These are phyloP conservation scores for Antheraea assamensis DNA, from an alignment of 2,888 invertebrate species.

Conservation along the genomic window DNA sequence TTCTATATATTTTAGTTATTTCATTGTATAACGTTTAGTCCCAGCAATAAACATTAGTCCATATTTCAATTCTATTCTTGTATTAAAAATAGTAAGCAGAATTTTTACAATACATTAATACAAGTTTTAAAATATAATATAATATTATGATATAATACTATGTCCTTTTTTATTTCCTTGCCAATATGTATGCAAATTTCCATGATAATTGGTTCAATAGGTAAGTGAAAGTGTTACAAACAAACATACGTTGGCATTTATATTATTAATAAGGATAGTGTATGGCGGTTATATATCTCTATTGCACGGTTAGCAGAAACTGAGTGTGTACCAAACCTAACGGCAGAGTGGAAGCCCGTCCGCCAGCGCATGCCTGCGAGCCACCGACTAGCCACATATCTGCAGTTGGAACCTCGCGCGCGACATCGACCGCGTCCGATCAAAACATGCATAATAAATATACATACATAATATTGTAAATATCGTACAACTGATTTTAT, in stretches of 20 bases:
- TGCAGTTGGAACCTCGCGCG: slow-evolving; percentile 41
- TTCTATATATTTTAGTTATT: too few relatives aligned
- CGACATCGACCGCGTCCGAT: slow-evolving; percentile 29
- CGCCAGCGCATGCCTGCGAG: slow-evolving; percentile 11
- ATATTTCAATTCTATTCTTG: too few relatives aligned
- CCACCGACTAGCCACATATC: slow-evolving; percentile 20
- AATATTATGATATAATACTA: not conserved
- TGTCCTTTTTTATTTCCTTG: too few relatives aligned
- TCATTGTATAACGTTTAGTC: too few relatives aligned
- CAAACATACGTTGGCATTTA: too few relatives aligned
- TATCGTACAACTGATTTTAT: not conserved
- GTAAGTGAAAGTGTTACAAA: too few relatives aligned
- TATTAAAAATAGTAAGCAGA: too few relatives aligned
- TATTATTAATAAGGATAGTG: not conserved
- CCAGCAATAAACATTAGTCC: too few relatives aligned
- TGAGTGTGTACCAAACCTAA: not conserved
- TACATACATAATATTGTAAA: not conserved
- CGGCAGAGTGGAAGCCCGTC: not conserved
- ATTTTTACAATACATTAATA: too few relatives aligned
- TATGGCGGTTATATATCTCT: not conserved
- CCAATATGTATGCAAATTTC: too few relatives aligned
- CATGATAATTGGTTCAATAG: too few relatives aligned
- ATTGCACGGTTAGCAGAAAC: not conserved
- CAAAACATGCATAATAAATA: slow-evolving; percentile 24
- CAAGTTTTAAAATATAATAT: not conserved